A percentile compares a stretch with the other conserved stretches of the same genome.
phyloP scores from a whole-genome alignment of 2,888 invertebrate genomes.

The Tanytarsus gracilentus region DNA sequence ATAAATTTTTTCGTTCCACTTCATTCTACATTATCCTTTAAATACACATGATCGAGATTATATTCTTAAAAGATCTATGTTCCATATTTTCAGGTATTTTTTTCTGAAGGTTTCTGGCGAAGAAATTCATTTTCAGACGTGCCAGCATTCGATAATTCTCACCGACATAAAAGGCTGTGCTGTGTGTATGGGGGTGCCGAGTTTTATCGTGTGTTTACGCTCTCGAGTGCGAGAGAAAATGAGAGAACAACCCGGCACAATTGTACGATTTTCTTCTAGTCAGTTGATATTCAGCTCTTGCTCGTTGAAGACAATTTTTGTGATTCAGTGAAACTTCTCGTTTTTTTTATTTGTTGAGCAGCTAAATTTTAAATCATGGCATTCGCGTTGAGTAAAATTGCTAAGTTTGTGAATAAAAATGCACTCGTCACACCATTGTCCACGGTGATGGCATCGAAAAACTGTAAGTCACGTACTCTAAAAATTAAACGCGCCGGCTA shows the following conservation, averaged over 20 bases:
- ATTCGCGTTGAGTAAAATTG: slow-evolving; percentile 22
- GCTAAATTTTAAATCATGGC: not conserved
- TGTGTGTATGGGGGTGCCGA: no score
- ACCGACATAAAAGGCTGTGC: no score
- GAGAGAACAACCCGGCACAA: not conserved
- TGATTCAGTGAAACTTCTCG: not conserved
- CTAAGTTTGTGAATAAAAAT: slow-evolving; percentile 20
- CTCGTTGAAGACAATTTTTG: not conserved
- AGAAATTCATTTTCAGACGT: no score
- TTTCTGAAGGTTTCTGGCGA: no score
- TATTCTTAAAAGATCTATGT: no score
- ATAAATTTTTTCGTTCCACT: no score
- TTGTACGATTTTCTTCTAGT: not conserved
- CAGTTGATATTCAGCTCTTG: slow-evolving; percentile 6
- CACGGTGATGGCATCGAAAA: slow-evolving; percentile 8
- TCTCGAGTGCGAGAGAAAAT: not conserved
- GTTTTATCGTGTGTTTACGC: no score
- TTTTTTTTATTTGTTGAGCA: not conserved
- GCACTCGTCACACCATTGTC: slow-evolving; percentile 16
- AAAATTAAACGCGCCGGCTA: no score
- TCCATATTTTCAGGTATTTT: no score
- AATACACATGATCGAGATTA: no score
- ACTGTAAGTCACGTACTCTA: slow-evolving; percentile 2
- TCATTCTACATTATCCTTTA: no score
- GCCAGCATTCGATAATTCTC: no score